Evolutionary conservation across 2,113 vertebrate genomes (phyloP).

Genomic region (Lophochroa leadbeateri): DNA sequence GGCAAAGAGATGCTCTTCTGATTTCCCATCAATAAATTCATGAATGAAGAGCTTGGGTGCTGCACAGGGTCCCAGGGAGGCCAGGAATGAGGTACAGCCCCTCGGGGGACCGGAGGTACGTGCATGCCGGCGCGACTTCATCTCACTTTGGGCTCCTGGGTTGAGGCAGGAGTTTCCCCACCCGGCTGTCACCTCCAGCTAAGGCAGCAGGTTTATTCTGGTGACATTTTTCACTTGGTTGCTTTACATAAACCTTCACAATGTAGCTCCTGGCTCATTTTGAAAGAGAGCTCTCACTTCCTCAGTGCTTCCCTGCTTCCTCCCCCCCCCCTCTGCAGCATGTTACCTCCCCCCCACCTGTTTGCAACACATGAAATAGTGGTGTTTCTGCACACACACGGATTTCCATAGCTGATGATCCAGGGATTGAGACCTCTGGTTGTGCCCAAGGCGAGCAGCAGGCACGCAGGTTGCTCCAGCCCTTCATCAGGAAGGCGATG

Average conservation of each 20-base stretch:
- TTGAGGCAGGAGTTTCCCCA: not conserved
- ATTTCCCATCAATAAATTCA: not conserved
- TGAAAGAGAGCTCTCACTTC: not conserved
- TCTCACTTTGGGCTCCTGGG: not conserved
- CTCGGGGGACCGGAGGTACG: not conserved
- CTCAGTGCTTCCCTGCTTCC: not conserved
- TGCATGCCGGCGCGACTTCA: not conserved
- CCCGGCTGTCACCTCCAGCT: not conserved
- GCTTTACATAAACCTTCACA: not conserved
- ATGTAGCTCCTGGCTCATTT: not conserved
- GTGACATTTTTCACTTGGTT: not conserved
- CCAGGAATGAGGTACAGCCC: not conserved
- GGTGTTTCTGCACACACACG: not conserved
- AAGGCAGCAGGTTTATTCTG: not conserved
- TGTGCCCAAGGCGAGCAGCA: not conserved
- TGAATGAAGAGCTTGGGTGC: not conserved
- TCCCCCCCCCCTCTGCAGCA: not conserved
- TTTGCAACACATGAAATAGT: not conserved
- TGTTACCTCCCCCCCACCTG: not conserved
- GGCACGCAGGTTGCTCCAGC: not conserved
- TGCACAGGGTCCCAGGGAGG: not conserved
- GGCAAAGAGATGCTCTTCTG: slow-evolving; percentile 7
- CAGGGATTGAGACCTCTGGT: not conserved
- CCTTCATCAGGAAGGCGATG: not conserved
- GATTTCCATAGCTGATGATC: not conserved